Evolutionary conservation across 92 coral and sea anemone genomes (phyloP).

Genomic region (Meandrina meandrites): DNA sequence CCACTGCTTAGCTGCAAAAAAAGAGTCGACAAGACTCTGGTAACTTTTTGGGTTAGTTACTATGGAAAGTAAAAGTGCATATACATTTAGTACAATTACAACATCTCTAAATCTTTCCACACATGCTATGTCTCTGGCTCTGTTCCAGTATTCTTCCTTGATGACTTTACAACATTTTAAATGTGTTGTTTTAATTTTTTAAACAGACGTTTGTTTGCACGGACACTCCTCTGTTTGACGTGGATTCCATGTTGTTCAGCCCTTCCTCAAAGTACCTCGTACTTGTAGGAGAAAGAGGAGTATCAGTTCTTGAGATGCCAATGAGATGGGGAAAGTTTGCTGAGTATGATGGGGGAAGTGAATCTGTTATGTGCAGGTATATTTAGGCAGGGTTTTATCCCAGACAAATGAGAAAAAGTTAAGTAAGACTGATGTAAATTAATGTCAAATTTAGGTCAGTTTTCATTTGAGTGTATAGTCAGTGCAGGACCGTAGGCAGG

Average conservation of each 20-base stretch:
- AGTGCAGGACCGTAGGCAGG: background rate
- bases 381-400: background rate
- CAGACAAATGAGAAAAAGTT: background rate
- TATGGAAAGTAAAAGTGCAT: too few relatives aligned
- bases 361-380: constrained; percentile 84
- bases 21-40: too few relatives aligned
- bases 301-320: constrained; percentile 85
- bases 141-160: background rate
- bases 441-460: background rate
- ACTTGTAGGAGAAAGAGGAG: constrained; percentile 83
- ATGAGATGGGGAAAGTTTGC: constrained; percentile 98
- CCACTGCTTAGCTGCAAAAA: too few relatives aligned
- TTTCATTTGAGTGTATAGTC: background rate
- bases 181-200: background rate
- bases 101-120: background rate
- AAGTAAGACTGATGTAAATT: background rate
- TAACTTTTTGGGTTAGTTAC: too few relatives aligned
- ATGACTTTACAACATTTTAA: background rate
- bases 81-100: too few relatives aligned
- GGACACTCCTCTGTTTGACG: constrained; percentile 70
- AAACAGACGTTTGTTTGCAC: constrained; percentile 79
- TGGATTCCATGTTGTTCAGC: constrained; percentile 77
- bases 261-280: constrained; percentile 81
- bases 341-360: constrained; percentile 89
- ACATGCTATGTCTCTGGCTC: background rate